Percentiles rank a stretch among this genome's conserved stretches.
phyloP scores from a whole-genome alignment of 2,797 vertebrate genomes.

The Centroberyx gerrardi region DNA sequence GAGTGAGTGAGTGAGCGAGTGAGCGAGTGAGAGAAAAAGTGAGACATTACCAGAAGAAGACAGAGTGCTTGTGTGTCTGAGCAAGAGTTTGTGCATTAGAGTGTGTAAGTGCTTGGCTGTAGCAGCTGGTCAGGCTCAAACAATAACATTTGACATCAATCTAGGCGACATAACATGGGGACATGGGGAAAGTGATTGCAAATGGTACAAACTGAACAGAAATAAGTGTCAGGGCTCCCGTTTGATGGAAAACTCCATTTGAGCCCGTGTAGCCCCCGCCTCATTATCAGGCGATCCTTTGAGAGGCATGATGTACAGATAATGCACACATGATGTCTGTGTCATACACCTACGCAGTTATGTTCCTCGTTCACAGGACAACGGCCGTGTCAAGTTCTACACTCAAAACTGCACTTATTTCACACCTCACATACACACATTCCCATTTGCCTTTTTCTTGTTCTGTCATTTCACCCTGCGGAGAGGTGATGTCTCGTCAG shows the following conservation, averaged over 20 bases:
- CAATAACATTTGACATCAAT: slow-evolving; percentile 37
- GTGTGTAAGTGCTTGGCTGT: slow-evolving; percentile 5
- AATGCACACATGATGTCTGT: background rate
- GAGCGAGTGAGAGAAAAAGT: background rate
- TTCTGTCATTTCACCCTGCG: slow-evolving; percentile 64
- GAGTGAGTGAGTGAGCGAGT: background rate
- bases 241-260: background rate
- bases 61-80: slow-evolving; percentile 1
- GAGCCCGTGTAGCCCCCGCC: background rate
- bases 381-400: background rate
- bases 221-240: background rate
- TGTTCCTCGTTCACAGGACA: background rate
- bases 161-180: slow-evolving; percentile 4
- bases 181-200: slow-evolving; percentile 30
- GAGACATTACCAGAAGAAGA: background rate
- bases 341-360: background rate
- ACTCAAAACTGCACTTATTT: slow-evolving; percentile 27
- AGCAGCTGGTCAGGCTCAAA: slow-evolving; percentile 24
- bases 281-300: slow-evolving; percentile 8
- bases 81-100: slow-evolving; percentile 21
- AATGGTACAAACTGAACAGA: background rate
- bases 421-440: slow-evolving; percentile 27
- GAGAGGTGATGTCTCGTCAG: slow-evolving; percentile 69
- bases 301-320: background rate
- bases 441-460: slow-evolving; percentile 58